Percentiles rank a stretch among this genome's conserved stretches.
Conservation (phyloP, 2,888 invertebrate species). For the Eucera pruinosa region DNA sequence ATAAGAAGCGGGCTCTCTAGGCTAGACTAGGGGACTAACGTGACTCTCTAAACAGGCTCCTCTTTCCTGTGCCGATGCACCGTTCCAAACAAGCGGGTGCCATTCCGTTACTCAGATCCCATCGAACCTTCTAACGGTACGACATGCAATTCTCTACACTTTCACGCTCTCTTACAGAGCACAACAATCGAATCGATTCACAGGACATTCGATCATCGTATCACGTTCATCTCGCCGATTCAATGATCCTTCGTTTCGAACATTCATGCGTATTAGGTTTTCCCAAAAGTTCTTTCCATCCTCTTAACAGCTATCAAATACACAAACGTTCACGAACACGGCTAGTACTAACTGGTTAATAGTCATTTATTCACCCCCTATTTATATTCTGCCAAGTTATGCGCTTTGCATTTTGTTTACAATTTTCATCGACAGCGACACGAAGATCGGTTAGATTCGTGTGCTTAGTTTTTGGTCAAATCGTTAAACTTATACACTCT, state of each 20-base stretch:
- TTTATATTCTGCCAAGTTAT: no score
- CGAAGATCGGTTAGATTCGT: no score
- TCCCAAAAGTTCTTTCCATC: no score
- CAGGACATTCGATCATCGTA: constrained; percentile 3
- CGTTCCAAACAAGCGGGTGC: constrained; percentile 54
- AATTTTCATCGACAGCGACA: no score
- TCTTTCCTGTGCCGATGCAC: constrained; percentile 50
- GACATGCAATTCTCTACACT: constrained; percentile 35
- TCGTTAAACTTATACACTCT: no score
- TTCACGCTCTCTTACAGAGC: background rate
- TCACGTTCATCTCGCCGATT: background rate
- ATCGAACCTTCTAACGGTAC: constrained; percentile 38
- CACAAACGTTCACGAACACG: no score
- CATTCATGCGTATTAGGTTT: no score
- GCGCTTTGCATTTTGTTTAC: no score
- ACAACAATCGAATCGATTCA: background rate
- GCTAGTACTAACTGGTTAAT: no score
- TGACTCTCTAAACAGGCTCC: constrained; percentile 58
- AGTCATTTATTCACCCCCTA: no score
- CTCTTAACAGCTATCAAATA: no score
- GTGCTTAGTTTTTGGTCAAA: no score
- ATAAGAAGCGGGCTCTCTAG: constrained; percentile 68
- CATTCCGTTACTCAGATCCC: constrained; percentile 50
- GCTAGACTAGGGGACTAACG: constrained; percentile 67
- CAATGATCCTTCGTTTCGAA: background rate